These are phyloP conservation scores for Psammodynastes pulverulentus DNA, from an alignment of 2,113 vertebrate genomes.

Conservation along the genomic window DNA sequence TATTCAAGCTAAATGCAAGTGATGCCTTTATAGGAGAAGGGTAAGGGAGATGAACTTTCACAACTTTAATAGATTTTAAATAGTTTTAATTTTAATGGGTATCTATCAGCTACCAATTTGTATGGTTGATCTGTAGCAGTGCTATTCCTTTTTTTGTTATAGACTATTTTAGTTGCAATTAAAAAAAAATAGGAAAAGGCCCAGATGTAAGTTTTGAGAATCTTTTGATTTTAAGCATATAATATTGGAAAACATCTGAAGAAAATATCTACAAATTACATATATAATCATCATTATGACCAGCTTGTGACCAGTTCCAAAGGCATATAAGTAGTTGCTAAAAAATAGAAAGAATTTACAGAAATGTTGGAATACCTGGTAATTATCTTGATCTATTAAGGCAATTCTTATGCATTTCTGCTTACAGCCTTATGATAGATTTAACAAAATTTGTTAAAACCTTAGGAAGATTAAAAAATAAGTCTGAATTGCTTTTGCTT, in stretches of 20 bases:
- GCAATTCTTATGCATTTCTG: background rate
- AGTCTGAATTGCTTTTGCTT: background rate
- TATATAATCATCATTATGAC: background rate
- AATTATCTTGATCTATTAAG: background rate
- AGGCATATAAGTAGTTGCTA: background rate
- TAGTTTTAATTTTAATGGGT: background rate
- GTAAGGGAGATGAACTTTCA: background rate
- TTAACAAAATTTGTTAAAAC: background rate
- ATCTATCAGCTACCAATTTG: background rate
- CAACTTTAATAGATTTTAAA: background rate
- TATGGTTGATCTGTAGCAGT: no score
- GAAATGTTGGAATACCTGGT: background rate
- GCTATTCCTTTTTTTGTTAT: background rate
- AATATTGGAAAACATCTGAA: background rate
- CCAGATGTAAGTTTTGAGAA: background rate
- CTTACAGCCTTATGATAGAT: no score
- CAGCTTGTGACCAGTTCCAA: background rate
- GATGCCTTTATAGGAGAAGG: background rate
- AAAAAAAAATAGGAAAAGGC: background rate
- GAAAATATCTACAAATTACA: background rate
- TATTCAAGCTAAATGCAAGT: background rate
- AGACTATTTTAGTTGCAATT: background rate
- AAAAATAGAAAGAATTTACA: background rate
- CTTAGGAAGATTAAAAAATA: background rate
- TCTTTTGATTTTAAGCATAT: background rate